A percentile compares a stretch with the other conserved stretches of the same genome.
These are phyloP conservation scores for Sebastes minor DNA, from an alignment of 2,797 vertebrate genomes.

Conservation along the genomic window DNA sequence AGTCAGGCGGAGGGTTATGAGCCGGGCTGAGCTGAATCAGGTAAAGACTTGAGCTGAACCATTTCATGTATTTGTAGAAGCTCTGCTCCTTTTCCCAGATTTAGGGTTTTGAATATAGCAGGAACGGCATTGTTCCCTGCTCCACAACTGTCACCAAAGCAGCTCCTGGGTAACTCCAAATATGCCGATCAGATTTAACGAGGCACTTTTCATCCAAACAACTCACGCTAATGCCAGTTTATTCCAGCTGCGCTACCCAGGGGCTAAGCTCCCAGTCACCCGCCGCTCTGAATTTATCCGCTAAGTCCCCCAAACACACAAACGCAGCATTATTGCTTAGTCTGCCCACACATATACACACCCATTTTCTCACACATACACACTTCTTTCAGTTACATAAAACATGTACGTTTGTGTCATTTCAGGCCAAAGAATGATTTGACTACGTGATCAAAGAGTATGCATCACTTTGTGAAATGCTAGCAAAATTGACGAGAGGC, in stretches of 20 bases:
- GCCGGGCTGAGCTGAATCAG: slow-evolving; percentile 62
- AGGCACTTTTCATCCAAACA: slow-evolving; percentile 74
- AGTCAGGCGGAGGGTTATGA: slow-evolving; percentile 56
- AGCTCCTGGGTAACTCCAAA: slow-evolving; percentile 66
- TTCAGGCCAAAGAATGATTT: slow-evolving; percentile 43
- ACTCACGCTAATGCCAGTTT: slow-evolving; percentile 73
- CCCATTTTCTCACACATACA: neutral
- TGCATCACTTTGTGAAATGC: slow-evolving; percentile 16
- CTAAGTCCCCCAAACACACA: slow-evolving; percentile 72
- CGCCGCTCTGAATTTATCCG: slow-evolving; percentile 71
- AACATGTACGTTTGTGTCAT: slow-evolving; percentile 42
- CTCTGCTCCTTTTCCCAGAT: slow-evolving; percentile 39
- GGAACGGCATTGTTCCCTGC: slow-evolving; percentile 59
- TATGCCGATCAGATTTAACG: slow-evolving; percentile 76
- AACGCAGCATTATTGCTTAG: slow-evolving; percentile 60
- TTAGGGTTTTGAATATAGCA: slow-evolving; percentile 63
- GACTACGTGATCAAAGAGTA: slow-evolving; percentile 32
- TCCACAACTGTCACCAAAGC: slow-evolving; percentile 63
- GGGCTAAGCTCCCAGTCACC: slow-evolving; percentile 75
- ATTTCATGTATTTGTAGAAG: slow-evolving; percentile 59
- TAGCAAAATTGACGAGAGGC: slow-evolving; percentile 4
- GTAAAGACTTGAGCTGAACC: slow-evolving; percentile 58
- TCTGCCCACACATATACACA: slow-evolving; percentile 47
- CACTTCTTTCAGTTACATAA: slow-evolving; percentile 30
- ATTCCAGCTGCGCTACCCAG: slow-evolving; percentile 66